Evolutionary conservation across 2,113 vertebrate species (phyloP), one percentile per base, ranked within the genome.

Genomic region (Trichechus manatus): DNA sequence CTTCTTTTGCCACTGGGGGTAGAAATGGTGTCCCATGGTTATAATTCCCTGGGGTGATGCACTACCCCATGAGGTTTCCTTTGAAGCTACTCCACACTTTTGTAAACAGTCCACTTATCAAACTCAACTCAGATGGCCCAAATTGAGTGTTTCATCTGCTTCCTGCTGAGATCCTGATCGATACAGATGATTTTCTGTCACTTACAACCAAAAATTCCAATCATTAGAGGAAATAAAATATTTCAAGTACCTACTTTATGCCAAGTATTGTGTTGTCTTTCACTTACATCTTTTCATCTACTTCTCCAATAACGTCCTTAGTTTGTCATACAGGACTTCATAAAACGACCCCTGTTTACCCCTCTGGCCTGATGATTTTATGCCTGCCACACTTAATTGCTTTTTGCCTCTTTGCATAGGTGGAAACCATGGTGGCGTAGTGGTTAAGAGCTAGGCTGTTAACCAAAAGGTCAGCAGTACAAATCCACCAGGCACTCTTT

Each of bases 171-270:
- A 61, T 31, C 4, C 19, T 64, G 23, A 19, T 36, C 13, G 29
- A 50, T 22, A 22, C 31, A 92, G 83, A 70, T 31, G 47, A 61
- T 9, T 94, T 47, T 89, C 93, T 61, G 83, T 95, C 80, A 68
- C n/a, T 94, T 82, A 91, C 42, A 64, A 91, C 82, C 94, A 79
- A 66, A 75, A 83, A 93, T 66, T 9, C 20, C 61, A 87, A 77
- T 83, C 82, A 93, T 56, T 85, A 75, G 4, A 31, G 83, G 79
- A 42, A 95, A 85, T n/a, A 63, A 75, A 75, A 90, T 47, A 72
- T 50, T 70, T 89, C 63, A 44, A 63, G 20, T 8, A 64, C n/a
- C 59, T 68, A 22, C 53, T 88, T 75, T 74, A 9, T 29, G 14
- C 68, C 56, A 68, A 61, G 36, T 5, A 11, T 17, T 4, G 22